phyloP scores from a whole-genome alignment of 2,888 invertebrate species.

The Dioctria linearis region DNA sequence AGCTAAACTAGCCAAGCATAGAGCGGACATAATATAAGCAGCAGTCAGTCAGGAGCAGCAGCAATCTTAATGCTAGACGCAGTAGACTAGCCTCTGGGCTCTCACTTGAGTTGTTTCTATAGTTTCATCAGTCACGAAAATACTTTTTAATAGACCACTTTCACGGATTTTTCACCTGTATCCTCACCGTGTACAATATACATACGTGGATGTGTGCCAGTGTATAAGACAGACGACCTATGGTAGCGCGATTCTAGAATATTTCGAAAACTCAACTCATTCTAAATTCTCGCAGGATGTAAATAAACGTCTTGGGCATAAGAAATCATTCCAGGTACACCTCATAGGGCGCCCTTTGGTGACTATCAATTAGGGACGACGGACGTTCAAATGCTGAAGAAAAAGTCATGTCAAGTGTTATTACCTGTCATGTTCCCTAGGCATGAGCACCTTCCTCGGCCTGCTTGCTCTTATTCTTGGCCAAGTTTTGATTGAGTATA shows the following conservation, averaged over 20 bases:
- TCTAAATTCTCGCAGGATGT: conserved; percentile 28
- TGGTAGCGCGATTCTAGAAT: conserved; percentile 17
- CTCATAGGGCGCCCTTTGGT: conserved; percentile 7
- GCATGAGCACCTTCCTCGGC: conserved; percentile 24
- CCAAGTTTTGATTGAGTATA: conserved; percentile 51
- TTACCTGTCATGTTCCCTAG: conserved; percentile 38
- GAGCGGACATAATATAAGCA: no score
- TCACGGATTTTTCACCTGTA: conserved; percentile 9
- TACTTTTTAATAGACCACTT: conserved; percentile 36
- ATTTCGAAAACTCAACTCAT: conserved; percentile 29
- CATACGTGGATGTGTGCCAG: no score
- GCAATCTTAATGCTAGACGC: neutral
- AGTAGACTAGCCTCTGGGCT: neutral
- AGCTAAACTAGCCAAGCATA: no score
- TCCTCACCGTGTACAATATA: neutral
- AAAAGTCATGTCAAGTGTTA: conserved; percentile 48
- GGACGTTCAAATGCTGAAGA: conserved; percentile 26
- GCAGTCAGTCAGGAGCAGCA: no score
- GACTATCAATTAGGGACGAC: conserved; percentile 41
- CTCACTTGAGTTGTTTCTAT: neutral
- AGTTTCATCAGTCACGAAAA: conserved; percentile 17
- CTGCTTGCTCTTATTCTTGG: conserved; percentile 12
- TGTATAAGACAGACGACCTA: neutral
- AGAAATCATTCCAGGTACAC: conserved; percentile 37
- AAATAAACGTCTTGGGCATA: conserved; percentile 42